Conservation (phyloP, 2,888 invertebrate genomes). For the Mythimna albipuncta region DNA sequence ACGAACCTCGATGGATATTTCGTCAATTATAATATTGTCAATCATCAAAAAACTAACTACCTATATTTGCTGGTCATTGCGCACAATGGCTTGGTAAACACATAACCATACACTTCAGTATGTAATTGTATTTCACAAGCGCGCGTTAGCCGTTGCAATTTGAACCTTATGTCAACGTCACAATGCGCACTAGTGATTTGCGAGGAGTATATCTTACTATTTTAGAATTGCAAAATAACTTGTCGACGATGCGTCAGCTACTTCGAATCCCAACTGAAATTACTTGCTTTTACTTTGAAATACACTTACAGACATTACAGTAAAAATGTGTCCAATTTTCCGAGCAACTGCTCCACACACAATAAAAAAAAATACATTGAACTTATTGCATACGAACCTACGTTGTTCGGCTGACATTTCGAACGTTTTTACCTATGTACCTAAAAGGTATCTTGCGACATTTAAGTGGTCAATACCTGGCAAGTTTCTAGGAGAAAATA, state of each 20-base stretch:
- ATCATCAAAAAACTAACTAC: neutral
- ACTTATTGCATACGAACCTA: too few relatives aligned
- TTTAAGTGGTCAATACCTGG: too few relatives aligned
- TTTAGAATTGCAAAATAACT: slow-evolving; percentile 5
- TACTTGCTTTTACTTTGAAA: slow-evolving; percentile 20
- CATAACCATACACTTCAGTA: slow-evolving; percentile 39
- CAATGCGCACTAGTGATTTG: neutral
- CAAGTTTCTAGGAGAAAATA: neutral
- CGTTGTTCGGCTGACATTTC: too few relatives aligned
- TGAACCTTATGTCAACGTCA: slow-evolving; percentile 4
- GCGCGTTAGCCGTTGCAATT: neutral
- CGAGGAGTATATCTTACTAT: slow-evolving; percentile 10
- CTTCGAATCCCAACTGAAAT: slow-evolving; percentile 6
- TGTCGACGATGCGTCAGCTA: slow-evolving; percentile 5
- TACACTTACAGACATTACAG: slow-evolving; percentile 29
- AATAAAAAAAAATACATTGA: too few relatives aligned
- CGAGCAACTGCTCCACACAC: too few relatives aligned
- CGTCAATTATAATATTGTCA: slow-evolving; percentile 15
- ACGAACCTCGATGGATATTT: neutral
- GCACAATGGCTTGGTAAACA: slow-evolving; percentile 13
- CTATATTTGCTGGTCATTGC: neutral
- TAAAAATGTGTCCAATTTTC: neutral
- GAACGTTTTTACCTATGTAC: too few relatives aligned
- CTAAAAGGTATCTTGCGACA: neutral
- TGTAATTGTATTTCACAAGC: neutral